Base-by-base conservation (phyloP, 2,797 vertebrate species). In the Austrolebias charrua region DNA sequence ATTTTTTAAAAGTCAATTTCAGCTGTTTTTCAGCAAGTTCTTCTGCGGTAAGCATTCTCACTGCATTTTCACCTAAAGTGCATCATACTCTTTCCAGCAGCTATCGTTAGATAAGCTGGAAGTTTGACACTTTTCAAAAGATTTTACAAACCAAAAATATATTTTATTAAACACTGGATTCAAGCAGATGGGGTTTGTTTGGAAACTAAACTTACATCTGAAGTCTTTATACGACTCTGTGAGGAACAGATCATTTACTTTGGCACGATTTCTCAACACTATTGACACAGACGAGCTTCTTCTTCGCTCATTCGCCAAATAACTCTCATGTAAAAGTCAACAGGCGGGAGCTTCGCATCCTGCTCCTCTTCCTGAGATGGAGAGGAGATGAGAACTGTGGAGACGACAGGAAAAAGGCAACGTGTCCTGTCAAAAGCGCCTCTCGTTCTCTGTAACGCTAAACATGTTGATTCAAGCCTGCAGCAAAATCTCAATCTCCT, bases 281-380 rank as follows among this genome's bases (percentile, higher is more conserved):
- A 53, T 55, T 67, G 69, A 74, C 52, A 78, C 63, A 69, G 78
- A 83, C 49, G 63, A 73, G 56, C 47, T 70, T 18, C 73, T 69
- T 70, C 50, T 79, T 72, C 40, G 69, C 77, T 84, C 66, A 67
- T 87, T 84, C 78, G 79, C 76, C 78, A 83, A 82, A 80, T 73
- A 67, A 50, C 64, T 81, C 2, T 20, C 60, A 45, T 73, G 45
- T 63, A 79, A 63, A 79, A 80, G 82, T 82, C 79, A 83, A 87
- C 70, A 67, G 75, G 76, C 72, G 82, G n/a, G 60, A 81, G 78
- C 71, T 85, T 35, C 70, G 78, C 79, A 85, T 88, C 83, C 82
- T 40, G 11, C 62, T 74, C 76, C 63, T 54, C 71, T 73, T 75
- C 60, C 77, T 64, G 63, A 69, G 70, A 89, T 74, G 75, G 58